Percentiles rank a stretch among this genome's conserved stretches.
Evolutionary conservation across 2,797 vertebrate species (phyloP).

Genomic region (Hippopotamyrus pictus): DNA sequence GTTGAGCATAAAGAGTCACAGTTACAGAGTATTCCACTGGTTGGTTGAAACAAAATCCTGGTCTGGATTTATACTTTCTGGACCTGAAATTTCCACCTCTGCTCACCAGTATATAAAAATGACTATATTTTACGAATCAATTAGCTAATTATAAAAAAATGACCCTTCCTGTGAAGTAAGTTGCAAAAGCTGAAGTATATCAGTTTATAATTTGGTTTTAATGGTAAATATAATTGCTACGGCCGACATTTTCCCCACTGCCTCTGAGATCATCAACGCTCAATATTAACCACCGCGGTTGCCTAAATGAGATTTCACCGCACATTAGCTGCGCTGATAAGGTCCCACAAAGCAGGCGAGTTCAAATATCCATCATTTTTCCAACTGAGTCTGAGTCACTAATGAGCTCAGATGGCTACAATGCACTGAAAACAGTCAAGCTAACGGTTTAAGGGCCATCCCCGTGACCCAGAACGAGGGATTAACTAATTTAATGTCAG

Average conservation of each 20-base stretch:
- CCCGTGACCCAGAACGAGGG: neutral
- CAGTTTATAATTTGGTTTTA: neutral
- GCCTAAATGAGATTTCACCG: conserved; percentile 1
- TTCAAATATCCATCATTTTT: neutral
- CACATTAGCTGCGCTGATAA: neutral
- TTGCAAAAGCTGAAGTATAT: neutral
- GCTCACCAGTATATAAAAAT: neutral
- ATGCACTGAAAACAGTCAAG: neutral
- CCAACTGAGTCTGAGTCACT: neutral
- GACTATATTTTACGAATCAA: neutral
- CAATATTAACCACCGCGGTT: conserved; percentile 4
- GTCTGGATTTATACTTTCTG: no score
- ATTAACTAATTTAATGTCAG: neutral
- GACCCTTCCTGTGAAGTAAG: neutral
- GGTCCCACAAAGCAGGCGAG: neutral
- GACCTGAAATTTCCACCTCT: no score
- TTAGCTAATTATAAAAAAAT: neutral
- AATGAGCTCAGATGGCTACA: neutral
- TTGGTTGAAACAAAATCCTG: no score
- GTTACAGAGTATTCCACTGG: no score
- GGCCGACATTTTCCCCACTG: neutral
- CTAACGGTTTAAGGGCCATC: neutral
- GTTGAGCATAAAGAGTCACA: no score
- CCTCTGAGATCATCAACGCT: neutral
- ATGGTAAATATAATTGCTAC: neutral